A percentile compares a stretch with the other conserved stretches of the same genome.
These are phyloP conservation scores for Leontopithecus rosalia DNA, from an alignment of 2,797 vertebrate genomes.

Conservation along the genomic window DNA sequence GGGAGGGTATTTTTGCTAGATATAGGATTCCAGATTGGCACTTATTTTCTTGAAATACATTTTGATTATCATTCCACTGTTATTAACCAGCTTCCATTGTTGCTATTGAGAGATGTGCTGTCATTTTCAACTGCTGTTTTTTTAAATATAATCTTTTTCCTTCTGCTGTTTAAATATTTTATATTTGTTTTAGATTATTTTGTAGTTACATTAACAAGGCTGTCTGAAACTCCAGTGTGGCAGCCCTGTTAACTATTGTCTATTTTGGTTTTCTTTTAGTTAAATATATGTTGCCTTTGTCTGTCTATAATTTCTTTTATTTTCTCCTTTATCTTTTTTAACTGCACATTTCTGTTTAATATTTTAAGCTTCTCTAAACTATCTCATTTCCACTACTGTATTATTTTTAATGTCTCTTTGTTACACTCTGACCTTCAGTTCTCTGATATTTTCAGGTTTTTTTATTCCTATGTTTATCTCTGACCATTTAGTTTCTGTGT, in stretches of 20 bases:
- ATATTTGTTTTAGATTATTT: constrained; percentile 14
- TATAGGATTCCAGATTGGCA: neutral
- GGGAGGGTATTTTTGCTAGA: neutral
- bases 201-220: neutral
- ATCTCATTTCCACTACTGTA: neutral
- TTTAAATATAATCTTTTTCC: neutral
- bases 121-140: neutral
- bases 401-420: neutral
- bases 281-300: neutral
- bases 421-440: neutral
- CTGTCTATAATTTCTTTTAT: neutral
- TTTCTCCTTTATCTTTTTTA: constrained; percentile 34
- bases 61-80: neutral
- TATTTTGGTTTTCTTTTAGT: constrained; percentile 6
- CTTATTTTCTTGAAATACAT: neutral
- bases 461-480: neutral
- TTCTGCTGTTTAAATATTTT: neutral
- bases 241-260: neutral
- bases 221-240: neutral
- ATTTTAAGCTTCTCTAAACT: neutral
- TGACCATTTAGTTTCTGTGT: neutral
- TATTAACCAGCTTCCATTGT: neutral
- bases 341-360: neutral
- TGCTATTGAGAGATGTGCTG: neutral
- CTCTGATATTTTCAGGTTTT: neutral